phyloP scores from a whole-genome alignment of 1,140 invertebrate species.

The Steinernema feltiae region DNA sequence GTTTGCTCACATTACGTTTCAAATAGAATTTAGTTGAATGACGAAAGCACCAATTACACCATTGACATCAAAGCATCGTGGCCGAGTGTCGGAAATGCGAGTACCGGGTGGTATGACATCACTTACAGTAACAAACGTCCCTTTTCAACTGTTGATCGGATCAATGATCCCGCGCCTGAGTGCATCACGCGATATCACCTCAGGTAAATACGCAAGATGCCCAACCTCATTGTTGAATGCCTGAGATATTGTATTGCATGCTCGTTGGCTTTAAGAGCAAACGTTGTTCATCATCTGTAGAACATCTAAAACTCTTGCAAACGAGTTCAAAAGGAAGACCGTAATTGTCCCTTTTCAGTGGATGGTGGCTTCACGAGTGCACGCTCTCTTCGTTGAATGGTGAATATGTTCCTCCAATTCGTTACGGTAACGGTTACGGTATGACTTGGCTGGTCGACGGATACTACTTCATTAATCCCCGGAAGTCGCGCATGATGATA shows the following conservation, averaged over 20 bases:
- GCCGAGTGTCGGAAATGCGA: background rate
- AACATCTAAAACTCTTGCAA: no score
- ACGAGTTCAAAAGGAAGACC: no score
- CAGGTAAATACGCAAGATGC: background rate
- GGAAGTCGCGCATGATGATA: background rate
- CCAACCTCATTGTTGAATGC: background rate
- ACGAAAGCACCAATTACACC: slow-evolving; percentile 5
- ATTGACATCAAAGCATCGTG: background rate
- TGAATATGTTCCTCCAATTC: slow-evolving; percentile 1
- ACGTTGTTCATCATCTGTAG: no score
- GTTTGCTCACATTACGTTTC: background rate
- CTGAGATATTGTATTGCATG: no score
- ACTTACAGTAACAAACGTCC: slow-evolving; percentile 10
- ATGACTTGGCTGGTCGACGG: slow-evolving; percentile 16
- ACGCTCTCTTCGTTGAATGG: slow-evolving; percentile 2
- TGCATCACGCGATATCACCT: slow-evolving; percentile 15
- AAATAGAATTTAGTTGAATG: background rate
- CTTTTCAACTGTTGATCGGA: slow-evolving; percentile 14
- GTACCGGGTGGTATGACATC: slow-evolving; percentile 16
- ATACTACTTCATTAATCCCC: slow-evolving; percentile 9
- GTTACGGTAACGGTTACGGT: slow-evolving; percentile 9
- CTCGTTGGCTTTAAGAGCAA: no score
- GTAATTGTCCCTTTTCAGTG: background rate
- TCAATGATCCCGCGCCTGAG: background rate
- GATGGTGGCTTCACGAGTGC: slow-evolving; percentile 14